phyloP scores from a whole-genome alignment of 2,797 vertebrate genomes.

The Mastacembelus armatus region DNA sequence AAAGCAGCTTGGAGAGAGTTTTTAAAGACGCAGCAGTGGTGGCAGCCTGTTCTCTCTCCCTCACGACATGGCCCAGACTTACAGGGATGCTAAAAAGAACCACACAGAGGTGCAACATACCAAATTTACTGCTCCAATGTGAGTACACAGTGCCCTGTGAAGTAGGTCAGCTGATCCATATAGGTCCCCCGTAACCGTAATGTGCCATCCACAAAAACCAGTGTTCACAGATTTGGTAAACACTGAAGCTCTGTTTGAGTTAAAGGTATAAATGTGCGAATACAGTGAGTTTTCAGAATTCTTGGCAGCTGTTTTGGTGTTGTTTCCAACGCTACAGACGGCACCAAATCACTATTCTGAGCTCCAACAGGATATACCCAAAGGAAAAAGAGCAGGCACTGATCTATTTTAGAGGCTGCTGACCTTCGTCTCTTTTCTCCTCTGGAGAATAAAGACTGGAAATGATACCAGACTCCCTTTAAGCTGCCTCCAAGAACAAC shows the following conservation, averaged over 20 bases:
- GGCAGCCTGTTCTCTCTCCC: slow-evolving; percentile 70
- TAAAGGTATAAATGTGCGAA: too few species aligned
- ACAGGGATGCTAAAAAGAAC: slow-evolving; percentile 21
- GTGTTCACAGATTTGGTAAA: too few species aligned
- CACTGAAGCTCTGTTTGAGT: too few species aligned
- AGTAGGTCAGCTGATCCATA: slow-evolving; percentile 45
- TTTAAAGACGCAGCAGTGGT: slow-evolving; percentile 77
- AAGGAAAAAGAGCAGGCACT: not conserved
- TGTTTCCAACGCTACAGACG: not conserved
- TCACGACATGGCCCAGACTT: slow-evolving; percentile 26
- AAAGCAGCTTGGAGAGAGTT: slow-evolving; percentile 83
- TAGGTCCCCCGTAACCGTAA: not conserved
- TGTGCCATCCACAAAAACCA: slow-evolving; percentile 5
- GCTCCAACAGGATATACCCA: not conserved
- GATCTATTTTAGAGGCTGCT: slow-evolving; percentile 30
- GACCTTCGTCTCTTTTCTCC: slow-evolving; percentile 10
- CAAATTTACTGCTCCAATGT: slow-evolving; percentile 14
- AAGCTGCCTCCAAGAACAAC: slow-evolving; percentile 2
- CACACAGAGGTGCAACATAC: slow-evolving; percentile 24
- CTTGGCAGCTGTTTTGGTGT: slow-evolving; percentile 11
- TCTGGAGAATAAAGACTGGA: slow-evolving; percentile 25
- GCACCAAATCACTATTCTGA: slow-evolving; percentile 4
- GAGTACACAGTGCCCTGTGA: slow-evolving; percentile 21
- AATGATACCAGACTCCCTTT: slow-evolving; percentile 10
- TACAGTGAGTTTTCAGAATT: slow-evolving; percentile 6